These are phyloP conservation scores for Meda fulgida DNA, from an alignment of 2,797 vertebrate species.

Conservation along the genomic window DNA sequence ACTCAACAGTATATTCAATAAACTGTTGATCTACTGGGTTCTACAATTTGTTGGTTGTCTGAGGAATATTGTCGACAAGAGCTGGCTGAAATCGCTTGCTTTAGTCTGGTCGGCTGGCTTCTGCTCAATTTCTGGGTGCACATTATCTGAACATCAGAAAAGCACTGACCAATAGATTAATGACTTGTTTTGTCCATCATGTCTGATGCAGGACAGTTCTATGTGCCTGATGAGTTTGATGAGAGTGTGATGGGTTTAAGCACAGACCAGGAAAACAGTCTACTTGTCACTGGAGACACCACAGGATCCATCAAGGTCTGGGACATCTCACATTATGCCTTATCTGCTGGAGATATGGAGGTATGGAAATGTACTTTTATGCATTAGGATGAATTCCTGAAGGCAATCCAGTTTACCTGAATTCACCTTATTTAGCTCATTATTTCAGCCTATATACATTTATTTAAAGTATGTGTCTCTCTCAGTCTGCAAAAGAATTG, in stretches of 20 bases:
- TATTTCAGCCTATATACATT: not conserved
- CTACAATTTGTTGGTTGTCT: not conserved
- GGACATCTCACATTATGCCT: constrained; percentile 70
- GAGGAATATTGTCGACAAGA: not conserved
- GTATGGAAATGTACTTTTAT: not conserved
- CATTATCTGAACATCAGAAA: no score
- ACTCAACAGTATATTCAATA: not conserved
- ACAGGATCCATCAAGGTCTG: constrained; percentile 71
- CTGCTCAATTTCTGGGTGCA: not conserved
- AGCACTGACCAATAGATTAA: not conserved
- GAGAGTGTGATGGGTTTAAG: constrained; percentile 65
- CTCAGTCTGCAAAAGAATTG: constrained; percentile 28
- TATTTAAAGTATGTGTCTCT: not conserved
- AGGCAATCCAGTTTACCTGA: not conserved
- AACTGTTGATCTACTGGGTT: not conserved
- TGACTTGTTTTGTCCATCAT: not conserved
- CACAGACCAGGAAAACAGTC: constrained; percentile 70
- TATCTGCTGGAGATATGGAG: constrained; percentile 61
- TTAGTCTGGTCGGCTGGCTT: not conserved
- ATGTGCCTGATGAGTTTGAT: constrained; percentile 59
- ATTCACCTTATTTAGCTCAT: not conserved
- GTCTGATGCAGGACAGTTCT: constrained; percentile 67
- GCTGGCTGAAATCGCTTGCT: not conserved
- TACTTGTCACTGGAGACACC: constrained; percentile 75
- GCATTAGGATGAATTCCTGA: not conserved